Evolutionary conservation across 1,140 invertebrate genomes (phyloP).

Genomic region (Metopolophium dirhodum): DNA sequence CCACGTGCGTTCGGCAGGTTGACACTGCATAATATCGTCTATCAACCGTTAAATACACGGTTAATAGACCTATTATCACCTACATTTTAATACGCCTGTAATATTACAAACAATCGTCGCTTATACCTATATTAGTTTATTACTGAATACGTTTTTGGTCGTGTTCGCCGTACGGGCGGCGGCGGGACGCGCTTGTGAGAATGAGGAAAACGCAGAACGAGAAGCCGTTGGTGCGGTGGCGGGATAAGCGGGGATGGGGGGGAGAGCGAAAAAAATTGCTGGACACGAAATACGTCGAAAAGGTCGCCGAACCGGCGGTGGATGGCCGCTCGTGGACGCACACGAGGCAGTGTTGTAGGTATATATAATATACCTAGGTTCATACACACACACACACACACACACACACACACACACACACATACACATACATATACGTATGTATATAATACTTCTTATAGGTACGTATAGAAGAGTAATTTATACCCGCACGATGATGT

Average conservation of each 20-base stretch:
- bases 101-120: background rate
- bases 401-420: too few relatives aligned
- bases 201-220: background rate
- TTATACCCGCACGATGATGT: slow-evolving; percentile 49
- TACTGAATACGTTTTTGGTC: background rate
- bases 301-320: slow-evolving; percentile 42
- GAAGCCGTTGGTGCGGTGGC: background rate
- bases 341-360: background rate
- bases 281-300: slow-evolving; percentile 38
- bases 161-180: background rate
- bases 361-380: background rate
- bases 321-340: background rate
- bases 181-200: background rate
- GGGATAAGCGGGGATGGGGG: too few relatives aligned
- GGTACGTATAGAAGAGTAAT: background rate
- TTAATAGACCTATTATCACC: background rate
- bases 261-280: background rate
- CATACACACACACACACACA: background rate
- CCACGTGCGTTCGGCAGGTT: background rate
- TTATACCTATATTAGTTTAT: background rate
- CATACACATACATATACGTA: too few relatives aligned
- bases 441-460: slow-evolving; percentile 3
- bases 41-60: background rate
- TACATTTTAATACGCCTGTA: background rate
- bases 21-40: background rate